Evolutionary conservation across 2,888 invertebrate species (phyloP).

Genomic region (Diarsia brunnea): DNA sequence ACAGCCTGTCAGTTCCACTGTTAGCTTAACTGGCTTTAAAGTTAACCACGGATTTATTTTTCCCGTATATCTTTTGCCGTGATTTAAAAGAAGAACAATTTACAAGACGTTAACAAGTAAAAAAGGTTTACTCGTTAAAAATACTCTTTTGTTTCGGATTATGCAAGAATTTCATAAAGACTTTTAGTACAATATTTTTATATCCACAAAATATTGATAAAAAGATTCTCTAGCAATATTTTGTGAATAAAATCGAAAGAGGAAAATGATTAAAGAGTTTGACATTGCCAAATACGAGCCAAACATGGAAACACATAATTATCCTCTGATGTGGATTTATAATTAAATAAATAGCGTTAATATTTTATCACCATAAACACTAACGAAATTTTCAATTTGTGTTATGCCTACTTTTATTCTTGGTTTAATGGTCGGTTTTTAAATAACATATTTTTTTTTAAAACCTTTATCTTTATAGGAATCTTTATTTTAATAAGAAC

Average conservation of each 20-base stretch:
- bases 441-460: too few species aligned
- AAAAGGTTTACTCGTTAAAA: neutral
- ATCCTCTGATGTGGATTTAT: conserved; percentile 1
- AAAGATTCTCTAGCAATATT: too few species aligned
- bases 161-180: neutral
- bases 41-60: neutral
- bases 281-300: neutral
- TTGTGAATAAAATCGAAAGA: neutral
- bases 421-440: neutral
- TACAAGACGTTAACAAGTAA: neutral
- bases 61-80: neutral
- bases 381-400: neutral
- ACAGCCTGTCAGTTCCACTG: neutral
- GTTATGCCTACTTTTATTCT: neutral
- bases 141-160: neutral
- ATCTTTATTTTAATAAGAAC: too few species aligned
- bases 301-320: neutral
- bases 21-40: too few species aligned
- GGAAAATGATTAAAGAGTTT: conserved; percentile 9
- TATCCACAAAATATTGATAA: neutral
- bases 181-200: neutral
- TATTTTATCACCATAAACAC: neutral
- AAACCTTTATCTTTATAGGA: neutral
- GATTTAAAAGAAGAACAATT: neutral
- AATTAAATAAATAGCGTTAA: neutral